Conservation (phyloP, 2,797 vertebrate genomes). For the Sparidentex hasta region DNA sequence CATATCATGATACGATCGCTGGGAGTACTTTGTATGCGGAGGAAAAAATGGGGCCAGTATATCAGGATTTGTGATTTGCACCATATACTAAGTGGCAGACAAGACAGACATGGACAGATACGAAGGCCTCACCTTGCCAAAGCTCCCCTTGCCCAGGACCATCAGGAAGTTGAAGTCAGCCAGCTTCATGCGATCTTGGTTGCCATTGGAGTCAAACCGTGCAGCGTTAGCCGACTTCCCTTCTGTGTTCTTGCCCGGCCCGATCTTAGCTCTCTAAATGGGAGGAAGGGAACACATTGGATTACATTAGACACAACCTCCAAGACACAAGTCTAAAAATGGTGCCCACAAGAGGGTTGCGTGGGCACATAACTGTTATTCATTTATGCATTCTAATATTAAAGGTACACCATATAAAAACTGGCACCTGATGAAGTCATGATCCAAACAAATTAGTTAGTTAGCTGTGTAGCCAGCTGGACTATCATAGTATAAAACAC, state of each 20-base stretch:
- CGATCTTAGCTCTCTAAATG: constrained; percentile 93
- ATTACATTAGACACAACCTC: constrained; percentile 1
- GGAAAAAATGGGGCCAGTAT: neutral
- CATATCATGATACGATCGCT: neutral
- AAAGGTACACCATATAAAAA: neutral
- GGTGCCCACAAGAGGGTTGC: neutral
- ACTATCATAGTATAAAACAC: no score
- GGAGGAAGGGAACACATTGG: constrained; percentile 3
- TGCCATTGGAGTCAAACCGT: constrained; percentile 95
- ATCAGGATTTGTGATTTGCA: neutral
- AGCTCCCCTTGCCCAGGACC: constrained; percentile 98
- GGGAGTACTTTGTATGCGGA: neutral
- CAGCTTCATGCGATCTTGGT: constrained; percentile 94
- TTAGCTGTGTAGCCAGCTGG: no score
- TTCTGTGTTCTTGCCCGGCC: constrained; percentile 89
- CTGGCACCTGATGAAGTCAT: neutral
- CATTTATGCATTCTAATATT: neutral
- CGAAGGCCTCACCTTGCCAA: constrained; percentile 91
- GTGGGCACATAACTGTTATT: neutral
- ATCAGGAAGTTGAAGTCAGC: constrained; percentile 98
- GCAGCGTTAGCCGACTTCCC: constrained; percentile 90
- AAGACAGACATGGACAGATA: neutral
- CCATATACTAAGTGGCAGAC: neutral
- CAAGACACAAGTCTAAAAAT: neutral
- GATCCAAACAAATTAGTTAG: no score